Percentiles rank a stretch among this genome's conserved stretches.
These are phyloP conservation scores for Aproaerema taeniolella DNA, from an alignment of 2,888 invertebrate genomes.

Conservation along the genomic window DNA sequence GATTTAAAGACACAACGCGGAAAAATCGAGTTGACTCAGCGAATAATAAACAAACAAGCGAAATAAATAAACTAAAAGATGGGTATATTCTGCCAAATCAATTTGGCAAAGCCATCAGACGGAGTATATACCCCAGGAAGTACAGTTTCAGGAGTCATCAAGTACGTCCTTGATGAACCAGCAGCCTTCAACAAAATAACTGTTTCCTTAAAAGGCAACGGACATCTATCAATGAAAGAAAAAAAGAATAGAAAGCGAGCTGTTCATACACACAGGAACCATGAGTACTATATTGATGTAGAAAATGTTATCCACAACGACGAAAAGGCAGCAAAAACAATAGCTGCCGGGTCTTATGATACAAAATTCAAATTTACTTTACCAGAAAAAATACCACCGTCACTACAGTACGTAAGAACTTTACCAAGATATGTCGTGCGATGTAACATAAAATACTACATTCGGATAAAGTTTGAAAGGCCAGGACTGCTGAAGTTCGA, in stretches of 20 bases:
- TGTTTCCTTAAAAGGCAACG: conserved; percentile 28
- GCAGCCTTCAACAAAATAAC: conserved; percentile 30
- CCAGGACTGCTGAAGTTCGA: conserved; percentile 21
- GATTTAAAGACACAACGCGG: no score
- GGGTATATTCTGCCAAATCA: conserved; percentile 37
- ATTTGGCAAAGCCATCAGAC: conserved; percentile 28
- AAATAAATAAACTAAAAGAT: no score
- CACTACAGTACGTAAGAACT: conserved; percentile 13
- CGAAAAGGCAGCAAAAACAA: conserved; percentile 3
- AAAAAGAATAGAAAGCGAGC: conserved; percentile 1
- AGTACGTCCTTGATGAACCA: conserved; percentile 32
- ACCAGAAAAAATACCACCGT: conserved; percentile 24
- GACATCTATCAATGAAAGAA: background rate
- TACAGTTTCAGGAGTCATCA: conserved; percentile 31
- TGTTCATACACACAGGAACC: conserved; percentile 2
- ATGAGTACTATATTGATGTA: conserved; percentile 20
- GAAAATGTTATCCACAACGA: conserved; percentile 15
- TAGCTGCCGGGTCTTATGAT: conserved; percentile 19
- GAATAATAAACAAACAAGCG: no score
- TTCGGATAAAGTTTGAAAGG: conserved; percentile 27
- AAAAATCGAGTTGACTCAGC: no score
- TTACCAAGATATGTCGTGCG: conserved; percentile 9
- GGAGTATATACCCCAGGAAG: conserved; percentile 31
- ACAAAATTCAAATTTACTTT: conserved; percentile 24
- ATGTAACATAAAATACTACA: conserved; percentile 25